A percentile compares a stretch with the other conserved stretches of the same genome.
phyloP scores from a whole-genome alignment of 2,888 invertebrate species.

The Caenorhabditis imperialis region DNA sequence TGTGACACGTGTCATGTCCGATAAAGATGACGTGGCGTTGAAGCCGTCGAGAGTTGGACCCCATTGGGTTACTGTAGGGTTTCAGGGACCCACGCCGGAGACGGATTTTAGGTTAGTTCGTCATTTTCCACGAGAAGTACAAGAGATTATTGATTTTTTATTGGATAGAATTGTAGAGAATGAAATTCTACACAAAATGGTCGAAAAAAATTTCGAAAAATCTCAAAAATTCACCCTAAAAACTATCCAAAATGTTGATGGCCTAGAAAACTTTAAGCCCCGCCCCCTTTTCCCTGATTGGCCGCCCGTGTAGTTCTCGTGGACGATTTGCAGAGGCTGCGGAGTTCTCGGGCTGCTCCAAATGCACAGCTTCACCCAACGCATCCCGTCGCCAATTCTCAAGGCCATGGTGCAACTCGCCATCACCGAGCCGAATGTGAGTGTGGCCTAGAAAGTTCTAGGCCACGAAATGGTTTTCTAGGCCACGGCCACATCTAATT shows the following conservation, averaged over 20 bases:
- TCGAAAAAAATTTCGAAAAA: too few species aligned
- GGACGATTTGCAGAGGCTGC: too few species aligned
- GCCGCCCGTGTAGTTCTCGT: too few species aligned
- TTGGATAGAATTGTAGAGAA: too few species aligned
- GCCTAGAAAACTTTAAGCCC: too few species aligned
- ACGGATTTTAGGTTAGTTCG: constrained; percentile 68
- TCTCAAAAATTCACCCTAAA: too few species aligned
- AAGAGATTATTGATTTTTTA: too few species aligned
- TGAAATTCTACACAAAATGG: too few species aligned
- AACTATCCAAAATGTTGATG: too few species aligned
- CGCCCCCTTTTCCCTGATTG: too few species aligned
- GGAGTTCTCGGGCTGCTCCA: constrained; percentile 63
- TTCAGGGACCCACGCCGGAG: constrained; percentile 57
- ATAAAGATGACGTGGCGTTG: constrained; percentile 18
- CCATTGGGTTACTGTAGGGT: constrained; percentile 65
- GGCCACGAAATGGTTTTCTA: too few species aligned
- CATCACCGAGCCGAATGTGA: constrained; percentile 55
- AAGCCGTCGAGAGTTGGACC: constrained; percentile 29
- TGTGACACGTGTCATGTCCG: constrained; percentile 13
- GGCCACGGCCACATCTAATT: not conserved
- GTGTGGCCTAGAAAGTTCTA: not conserved
- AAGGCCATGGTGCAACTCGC: constrained; percentile 54
- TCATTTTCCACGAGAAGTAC: too few species aligned
- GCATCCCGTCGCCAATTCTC: constrained; percentile 27
- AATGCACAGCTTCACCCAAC: constrained; percentile 52